Conservation (phyloP, 2,113 vertebrate genomes). For the Tautogolabrus adspersus region DNA sequence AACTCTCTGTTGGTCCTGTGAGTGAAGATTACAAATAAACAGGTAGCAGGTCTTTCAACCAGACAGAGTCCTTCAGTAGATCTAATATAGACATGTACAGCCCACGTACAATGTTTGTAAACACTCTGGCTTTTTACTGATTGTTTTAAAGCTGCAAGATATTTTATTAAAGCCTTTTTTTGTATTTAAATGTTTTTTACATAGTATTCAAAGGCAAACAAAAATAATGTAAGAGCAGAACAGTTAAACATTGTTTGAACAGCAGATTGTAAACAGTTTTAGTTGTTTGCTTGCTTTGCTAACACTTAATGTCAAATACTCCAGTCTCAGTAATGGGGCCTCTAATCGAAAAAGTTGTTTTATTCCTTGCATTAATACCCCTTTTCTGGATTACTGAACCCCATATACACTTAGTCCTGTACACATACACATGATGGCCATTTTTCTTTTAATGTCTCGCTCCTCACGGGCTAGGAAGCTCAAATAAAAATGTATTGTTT, state of each 20-base stretch:
- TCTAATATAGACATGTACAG: constrained; percentile 4
- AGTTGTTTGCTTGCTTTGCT: neutral
- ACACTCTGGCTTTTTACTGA: constrained; percentile 26
- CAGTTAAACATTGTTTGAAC: constrained; percentile 4
- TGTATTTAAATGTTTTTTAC: constrained; percentile 36
- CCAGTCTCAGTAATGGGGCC: neutral
- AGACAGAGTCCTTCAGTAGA: neutral
- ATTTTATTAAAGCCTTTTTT: constrained; percentile 40
- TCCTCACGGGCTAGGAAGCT: no score
- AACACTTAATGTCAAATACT: neutral
- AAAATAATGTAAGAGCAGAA: neutral
- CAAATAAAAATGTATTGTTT: no score
- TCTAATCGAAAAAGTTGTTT: neutral
- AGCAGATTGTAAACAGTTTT: neutral
- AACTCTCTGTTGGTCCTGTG: constrained; percentile 16
- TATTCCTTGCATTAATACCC: neutral
- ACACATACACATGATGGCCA: no score
- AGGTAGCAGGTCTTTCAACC: neutral
- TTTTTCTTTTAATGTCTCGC: no score
- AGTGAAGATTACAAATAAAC: constrained; percentile 12
- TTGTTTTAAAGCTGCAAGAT: constrained; percentile 30
- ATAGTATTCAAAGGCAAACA: neutral
- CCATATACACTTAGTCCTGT: no score
- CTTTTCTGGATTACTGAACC: neutral
- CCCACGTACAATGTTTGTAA: constrained; percentile 16